Percentiles rank a stretch among this genome's conserved stretches.
Conservation (phyloP, 2,888 invertebrate genomes). For the Andricus quercusramuli region DNA sequence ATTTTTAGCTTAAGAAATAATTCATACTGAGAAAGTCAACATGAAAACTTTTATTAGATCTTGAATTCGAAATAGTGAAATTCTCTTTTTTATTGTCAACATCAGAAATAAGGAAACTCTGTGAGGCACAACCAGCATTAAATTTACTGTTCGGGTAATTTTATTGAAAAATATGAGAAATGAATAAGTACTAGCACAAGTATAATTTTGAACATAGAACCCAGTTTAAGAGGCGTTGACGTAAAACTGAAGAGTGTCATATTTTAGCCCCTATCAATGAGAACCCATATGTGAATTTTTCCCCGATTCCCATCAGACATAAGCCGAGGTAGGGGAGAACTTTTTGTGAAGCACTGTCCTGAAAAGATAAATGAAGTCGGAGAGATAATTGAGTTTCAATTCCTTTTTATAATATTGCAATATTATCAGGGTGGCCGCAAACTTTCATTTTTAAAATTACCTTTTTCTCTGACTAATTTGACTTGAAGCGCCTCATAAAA, state of each 20-base stretch:
- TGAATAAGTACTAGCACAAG: neutral
- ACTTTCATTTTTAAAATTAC: no score
- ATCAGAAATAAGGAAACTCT: neutral
- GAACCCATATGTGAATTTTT: conserved; percentile 72
- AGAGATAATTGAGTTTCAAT: neutral
- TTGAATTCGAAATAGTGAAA: neutral
- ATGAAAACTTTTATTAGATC: neutral
- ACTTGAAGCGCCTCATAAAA: no score
- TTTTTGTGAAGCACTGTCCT: neutral
- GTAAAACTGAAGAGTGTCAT: conserved; percentile 69
- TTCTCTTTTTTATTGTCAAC: no score
- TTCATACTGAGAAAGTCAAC: neutral
- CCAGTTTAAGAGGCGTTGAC: conserved; percentile 67
- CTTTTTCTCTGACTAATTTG: no score
- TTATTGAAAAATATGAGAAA: neutral
- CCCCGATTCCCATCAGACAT: conserved; percentile 65
- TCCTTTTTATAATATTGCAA: no score
- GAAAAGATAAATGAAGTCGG: neutral
- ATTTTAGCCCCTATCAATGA: conserved; percentile 47
- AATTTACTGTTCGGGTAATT: neutral
- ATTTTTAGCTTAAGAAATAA: neutral
- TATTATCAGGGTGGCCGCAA: no score
- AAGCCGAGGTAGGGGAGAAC: conserved; percentile 44
- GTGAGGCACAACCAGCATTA: neutral
- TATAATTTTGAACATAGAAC: conserved; percentile 32